phyloP scores from a whole-genome alignment of 2,797 vertebrate genomes.

The Thamnophis elegans region DNA sequence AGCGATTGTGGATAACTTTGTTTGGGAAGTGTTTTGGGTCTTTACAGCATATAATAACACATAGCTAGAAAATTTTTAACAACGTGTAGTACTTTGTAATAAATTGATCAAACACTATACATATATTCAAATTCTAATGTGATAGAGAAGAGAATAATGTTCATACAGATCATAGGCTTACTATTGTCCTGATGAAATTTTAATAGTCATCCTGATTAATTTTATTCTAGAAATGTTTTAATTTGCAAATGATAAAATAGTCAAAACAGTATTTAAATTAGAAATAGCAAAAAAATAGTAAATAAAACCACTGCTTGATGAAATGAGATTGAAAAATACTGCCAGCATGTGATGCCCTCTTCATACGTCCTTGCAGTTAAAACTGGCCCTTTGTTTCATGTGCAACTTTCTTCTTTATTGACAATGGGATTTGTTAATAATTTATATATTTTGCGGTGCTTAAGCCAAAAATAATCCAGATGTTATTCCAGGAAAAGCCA shows the following conservation, averaged over 20 bases:
- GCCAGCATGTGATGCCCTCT: neutral
- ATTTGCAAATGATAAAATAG: neutral
- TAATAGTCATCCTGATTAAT: neutral
- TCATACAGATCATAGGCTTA: neutral
- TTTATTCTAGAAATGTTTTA: neutral
- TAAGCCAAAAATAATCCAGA: neutral
- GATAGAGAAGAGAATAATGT: neutral
- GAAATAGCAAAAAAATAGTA: neutral
- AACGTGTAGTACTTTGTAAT: neutral
- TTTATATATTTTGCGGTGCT: neutral
- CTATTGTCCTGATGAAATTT: neutral
- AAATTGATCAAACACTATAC: neutral
- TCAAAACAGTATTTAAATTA: neutral
- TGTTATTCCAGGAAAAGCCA: neutral
- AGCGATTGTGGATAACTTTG: neutral
- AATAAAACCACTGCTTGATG: neutral
- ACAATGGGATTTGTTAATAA: neutral
- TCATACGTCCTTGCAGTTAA: neutral
- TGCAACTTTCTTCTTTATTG: neutral
- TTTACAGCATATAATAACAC: rapidly evolving
- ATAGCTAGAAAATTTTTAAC: neutral
- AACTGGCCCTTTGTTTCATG: neutral
- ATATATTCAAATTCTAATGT: neutral
- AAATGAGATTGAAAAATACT: neutral
- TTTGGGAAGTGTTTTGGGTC: neutral